phyloP scores from a whole-genome alignment of 2,888 invertebrate species.

The Ceriagrion tenellum region DNA sequence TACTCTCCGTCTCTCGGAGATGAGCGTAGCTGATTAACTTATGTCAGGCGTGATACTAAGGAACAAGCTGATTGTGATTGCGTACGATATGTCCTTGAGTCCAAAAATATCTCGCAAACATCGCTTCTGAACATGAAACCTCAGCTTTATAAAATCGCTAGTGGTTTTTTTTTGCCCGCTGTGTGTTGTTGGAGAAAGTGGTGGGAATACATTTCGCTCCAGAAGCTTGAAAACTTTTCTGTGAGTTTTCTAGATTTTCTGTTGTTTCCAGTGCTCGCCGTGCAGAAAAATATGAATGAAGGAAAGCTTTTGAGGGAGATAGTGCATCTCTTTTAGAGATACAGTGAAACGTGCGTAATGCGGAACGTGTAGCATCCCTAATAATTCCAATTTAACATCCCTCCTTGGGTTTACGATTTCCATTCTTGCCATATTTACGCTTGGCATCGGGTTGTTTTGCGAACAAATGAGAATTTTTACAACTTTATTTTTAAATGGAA shows the following conservation, averaged over 20 bases:
- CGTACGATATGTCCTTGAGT: neutral
- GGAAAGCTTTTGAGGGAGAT: too few species aligned
- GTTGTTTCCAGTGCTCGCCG: too few species aligned
- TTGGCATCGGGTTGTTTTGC: too few species aligned
- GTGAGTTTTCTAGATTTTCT: too few species aligned
- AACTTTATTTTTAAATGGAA: neutral
- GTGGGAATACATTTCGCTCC: neutral
- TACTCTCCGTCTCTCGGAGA: neutral
- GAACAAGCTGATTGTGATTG: neutral
- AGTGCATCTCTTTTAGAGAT: too few species aligned
- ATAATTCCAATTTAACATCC: too few species aligned
- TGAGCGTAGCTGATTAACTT: neutral
- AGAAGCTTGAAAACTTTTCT: neutral
- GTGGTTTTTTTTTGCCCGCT: neutral
- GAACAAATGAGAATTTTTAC: too few species aligned
- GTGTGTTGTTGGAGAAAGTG: neutral
- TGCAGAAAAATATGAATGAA: too few species aligned
- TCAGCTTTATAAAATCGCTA: neutral
- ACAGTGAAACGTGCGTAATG: neutral
- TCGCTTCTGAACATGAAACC: neutral
- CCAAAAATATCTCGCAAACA: neutral
- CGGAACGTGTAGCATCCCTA: neutral
- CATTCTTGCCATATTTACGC: too few species aligned
- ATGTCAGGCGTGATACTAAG: neutral
- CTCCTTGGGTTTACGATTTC: too few species aligned